Conservation (phyloP, 1,140 invertebrate species). For the Leptinotarsa defecta region DNA sequence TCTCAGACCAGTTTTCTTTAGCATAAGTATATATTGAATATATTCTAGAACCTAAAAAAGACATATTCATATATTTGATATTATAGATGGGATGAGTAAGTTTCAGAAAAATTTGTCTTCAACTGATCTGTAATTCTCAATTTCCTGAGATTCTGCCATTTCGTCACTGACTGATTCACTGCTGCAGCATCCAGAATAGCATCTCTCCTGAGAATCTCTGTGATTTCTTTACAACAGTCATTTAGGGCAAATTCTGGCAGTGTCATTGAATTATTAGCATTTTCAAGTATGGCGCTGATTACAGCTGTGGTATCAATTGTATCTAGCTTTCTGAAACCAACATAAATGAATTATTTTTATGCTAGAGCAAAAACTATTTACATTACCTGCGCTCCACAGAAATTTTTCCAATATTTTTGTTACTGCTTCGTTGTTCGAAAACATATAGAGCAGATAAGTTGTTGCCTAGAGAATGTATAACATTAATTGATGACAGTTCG, state of each 20-base stretch:
- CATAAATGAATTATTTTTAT: not conserved
- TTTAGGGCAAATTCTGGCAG: not conserved
- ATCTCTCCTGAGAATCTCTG: not conserved
- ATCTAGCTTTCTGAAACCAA: not conserved
- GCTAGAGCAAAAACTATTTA: not conserved
- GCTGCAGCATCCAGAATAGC: too few relatives aligned
- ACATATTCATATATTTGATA: too few relatives aligned
- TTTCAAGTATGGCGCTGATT: not conserved
- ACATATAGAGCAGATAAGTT: not conserved
- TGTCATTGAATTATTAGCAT: not conserved
- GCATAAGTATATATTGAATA: constrained; percentile 7
- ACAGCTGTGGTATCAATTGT: not conserved
- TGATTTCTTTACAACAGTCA: not conserved
- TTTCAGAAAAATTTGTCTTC: too few relatives aligned
- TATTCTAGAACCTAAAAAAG: not conserved
- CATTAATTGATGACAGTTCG: too few relatives aligned
- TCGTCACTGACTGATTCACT: too few relatives aligned
- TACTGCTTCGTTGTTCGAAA: not conserved
- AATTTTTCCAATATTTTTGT: not conserved
- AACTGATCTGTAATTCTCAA: constrained; percentile 8
- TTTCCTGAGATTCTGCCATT: constrained; percentile 13
- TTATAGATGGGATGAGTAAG: too few relatives aligned
- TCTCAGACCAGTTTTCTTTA: not conserved
- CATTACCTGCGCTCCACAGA: not conserved
- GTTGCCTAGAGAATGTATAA: too few relatives aligned